Base-by-base conservation (phyloP, 2,888 invertebrate genomes). In the Leucophenga montana region DNA sequence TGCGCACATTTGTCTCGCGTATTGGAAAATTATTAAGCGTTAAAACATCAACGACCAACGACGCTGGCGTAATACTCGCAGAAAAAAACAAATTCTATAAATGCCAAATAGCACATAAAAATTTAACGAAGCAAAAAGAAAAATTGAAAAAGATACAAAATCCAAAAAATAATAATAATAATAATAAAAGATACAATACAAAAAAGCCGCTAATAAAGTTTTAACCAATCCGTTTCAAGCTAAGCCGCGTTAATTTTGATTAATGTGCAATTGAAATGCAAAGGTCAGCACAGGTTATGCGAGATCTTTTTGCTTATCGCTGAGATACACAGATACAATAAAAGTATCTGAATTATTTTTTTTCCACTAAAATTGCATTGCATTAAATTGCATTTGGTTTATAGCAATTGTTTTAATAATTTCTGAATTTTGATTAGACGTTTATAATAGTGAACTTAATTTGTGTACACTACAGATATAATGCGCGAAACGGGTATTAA, bases 181-280 rank as follows among this genome's bases (percentile, higher is more conserved):
- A 65, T 27, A 18, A 44, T 3, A 44, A 46, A 53, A 66, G 5
- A 31, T 22, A 27, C 31, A 50, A 48, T 4, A 1, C 18, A 57
- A 22, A 46, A 66, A 67, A 57, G 46, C 16, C 53, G 20, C 57
- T n/a, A 59, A 44, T 27, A 31, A 16, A 44, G 59, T 61, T 39
- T 20, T 39, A 39, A 11, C 39, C 39, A 39, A 39, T 3, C 39
- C 27, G 4, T 27, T 27, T 27, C 27, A 69, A 64, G 46, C 68
- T 65, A 68, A 53, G 67, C 66, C 67, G 69, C 18, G 9, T 62
- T 64, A 46, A 74, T 69, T 69, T 48, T 74, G 74, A 74, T 74
- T 74, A 67, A 74, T 74, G 71, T 66, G 48, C 67, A 69, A 57
- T 71, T 66, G 66, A 64, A 74, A 74, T 71, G 74, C 71, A 74